Base-by-base conservation (phyloP, 2,888 invertebrate genomes). In the Epiperipatus broadwayi region DNA sequence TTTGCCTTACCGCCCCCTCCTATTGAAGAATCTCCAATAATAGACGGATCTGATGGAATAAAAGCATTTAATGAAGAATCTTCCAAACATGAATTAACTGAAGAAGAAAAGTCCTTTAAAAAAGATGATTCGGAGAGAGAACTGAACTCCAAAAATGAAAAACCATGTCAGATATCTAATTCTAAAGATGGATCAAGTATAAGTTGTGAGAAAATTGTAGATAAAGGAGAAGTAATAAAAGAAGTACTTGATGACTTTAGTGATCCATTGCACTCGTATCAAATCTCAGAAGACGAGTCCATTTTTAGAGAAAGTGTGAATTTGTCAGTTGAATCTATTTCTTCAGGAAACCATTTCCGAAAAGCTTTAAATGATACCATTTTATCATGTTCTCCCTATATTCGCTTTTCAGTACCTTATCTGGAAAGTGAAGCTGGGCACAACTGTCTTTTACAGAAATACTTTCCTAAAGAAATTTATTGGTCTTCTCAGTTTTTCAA, bases 301-400 rank as follows among this genome's bases (percentile, higher is more conserved):
- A 37, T 43, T n/a, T 35, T 43, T 22, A 20, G 29, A 15, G 40
- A 44, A 12, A 21, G 39, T 20, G 36, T 41, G 15, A 41, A 43
- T 20, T 31, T 48, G 1, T 44, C 45, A 37, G 48, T 47, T 1
- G 42, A 44, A 19, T 35, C 42, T 20, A 28, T 48, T 7, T 47
- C 48, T 0, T 64, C 71, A 40, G 61, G 69, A 10, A 75, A 75
- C 55, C 68, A 68, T 43, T 78, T 79, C 52, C 66, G 78, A 53
- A 72, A 79, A 61, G 75, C 73, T 1, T 58, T 81, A 5, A 73
- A 73, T 46, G 76, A 75, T 39, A 71, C 73, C 0, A 65, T 76
- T 34, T 58, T 85, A 2, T 81, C 83, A 1, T 72, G 80, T 44
- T 91, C 91, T 0, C 91, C 93, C 0, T 80, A 76, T 55, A 65